Base-by-base conservation (phyloP, 2,888 invertebrate species). In the Rhagophthalmus giganteus region DNA sequence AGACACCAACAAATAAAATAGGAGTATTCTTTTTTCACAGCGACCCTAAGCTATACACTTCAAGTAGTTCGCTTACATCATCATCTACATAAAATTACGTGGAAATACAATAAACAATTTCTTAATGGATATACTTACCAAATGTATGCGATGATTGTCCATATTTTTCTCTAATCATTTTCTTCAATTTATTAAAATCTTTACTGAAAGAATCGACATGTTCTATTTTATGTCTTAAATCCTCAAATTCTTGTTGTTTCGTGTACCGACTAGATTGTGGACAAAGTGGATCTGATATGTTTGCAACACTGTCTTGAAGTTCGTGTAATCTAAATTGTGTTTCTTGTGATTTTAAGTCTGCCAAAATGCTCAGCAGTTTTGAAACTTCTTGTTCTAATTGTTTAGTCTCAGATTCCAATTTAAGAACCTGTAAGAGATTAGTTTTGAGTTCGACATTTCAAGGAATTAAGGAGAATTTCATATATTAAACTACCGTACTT, bases 321-420 rank as follows among this genome's bases (percentile, higher is more conserved):
- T 47, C 41, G 2, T 6, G n/a, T 2, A 41, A 8, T 14, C 35
- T 47, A n/a, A 37, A 20, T 25, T 33, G 38, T 2, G 44, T 38
- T 48, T 48, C 48, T 26, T 32, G 32, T 7, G 45, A 37, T 32
- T 56, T 56, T 9, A 58, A 50, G 32, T 62, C 47, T 5, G 60
- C 58, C 15, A 73, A 49, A 10, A 66, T 26, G 14, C 60, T 39
- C 26, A 71, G 33, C 28, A 72, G 54, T 34, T 61, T 60, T 15
- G 61, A 53, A 7, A 72, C 61, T 55, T 71, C 68, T 9, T 58
- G 34, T 50, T 69, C 69, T 11, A 74, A 55, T 9, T 64, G 58
- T 54, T 61, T 63, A 8, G 68, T 70, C 61, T 72, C 68, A 9
- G 57, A 54, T 60, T 69, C 64, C 31, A 72, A 57, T 33, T 64